Evolutionary conservation across 2,888 invertebrate species (phyloP), one percentile per base, ranked within the genome.

Genomic region (Metallyticus violacea): DNA sequence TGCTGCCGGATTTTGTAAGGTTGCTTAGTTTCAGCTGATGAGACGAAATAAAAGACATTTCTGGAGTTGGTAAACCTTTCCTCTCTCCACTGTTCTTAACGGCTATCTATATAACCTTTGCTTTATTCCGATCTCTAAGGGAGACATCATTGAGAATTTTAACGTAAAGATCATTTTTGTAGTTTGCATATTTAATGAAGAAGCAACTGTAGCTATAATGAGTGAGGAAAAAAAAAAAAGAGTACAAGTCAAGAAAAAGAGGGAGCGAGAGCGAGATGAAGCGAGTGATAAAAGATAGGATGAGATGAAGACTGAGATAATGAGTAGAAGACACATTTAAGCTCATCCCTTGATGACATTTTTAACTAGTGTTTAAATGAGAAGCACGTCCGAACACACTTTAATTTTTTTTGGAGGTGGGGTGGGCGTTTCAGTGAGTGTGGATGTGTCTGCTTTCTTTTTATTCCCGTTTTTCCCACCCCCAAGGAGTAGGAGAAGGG

Each of bases 361-460:
- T 87, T 88, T 88, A 88, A 88, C 87, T 88, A 88, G 87, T 84
- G 86, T 86, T 88, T 88, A 88, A 88, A 88, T 88, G 87, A 87
- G 87, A 86, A 86, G 86, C 88, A 88, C 88, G 88, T 88, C 85
- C 81, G 85, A 81, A 77, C 85, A 85, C 77, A 77, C 77, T 85
- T 85, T 85, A 85, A 77, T 85, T 85, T 85, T 76, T 85, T 85
- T 85, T 81, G 30, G 25, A 62, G 81, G 40, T 22, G 26, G 40
- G 40, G 5, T 62, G 40, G 40, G 40, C 22, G 22, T 62, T 22
- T 62, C 40, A 62, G 40, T 62, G 40, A 62, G 27, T 83, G 26
- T 83, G 77, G 76, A 62, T 83, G 83, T 83, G 83, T 62, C 26
- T 83, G 22, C 30, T 29, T 30, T 22, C 30, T 22, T 81, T 29